Conservation (phyloP, 2,888 invertebrate genomes). For the Thymelicus acteon region DNA sequence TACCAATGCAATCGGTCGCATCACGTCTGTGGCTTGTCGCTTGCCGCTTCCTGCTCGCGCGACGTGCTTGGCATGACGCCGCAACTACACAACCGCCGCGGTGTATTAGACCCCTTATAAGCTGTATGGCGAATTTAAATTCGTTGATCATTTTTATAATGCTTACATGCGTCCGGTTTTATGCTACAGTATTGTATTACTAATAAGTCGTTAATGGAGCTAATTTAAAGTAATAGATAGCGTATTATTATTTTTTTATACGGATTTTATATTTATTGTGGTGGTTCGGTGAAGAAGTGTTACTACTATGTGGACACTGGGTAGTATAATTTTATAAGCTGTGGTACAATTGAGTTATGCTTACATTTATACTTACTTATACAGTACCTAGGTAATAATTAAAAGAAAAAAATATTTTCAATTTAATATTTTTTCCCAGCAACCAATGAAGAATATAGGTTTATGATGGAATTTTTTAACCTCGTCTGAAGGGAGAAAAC, state of each 20-base stretch:
- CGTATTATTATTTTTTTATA: conserved; percentile 3
- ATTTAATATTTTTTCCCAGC: no score
- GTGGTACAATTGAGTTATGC: no score
- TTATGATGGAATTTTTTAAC: no score
- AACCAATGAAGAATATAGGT: no score
- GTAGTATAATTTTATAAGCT: no score
- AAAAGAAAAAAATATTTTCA: no score
- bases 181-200: conserved; percentile 62
- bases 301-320: no score
- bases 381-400: no score
- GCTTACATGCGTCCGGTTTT: conserved; percentile 68
- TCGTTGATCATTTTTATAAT: conserved; percentile 62
- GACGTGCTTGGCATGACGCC: conserved; percentile 67
- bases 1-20: conserved; percentile 66
- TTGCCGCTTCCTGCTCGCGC: conserved; percentile 71
- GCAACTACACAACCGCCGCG: conserved; percentile 68
- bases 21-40: conserved; percentile 51
- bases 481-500: no score
- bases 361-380: no score
- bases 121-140: conserved; percentile 65
- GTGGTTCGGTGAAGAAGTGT: not conserved
- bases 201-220: conserved; percentile 52
- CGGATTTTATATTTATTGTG: no score
- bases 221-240: conserved; percentile 25
- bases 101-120: conserved; percentile 63